These are phyloP conservation scores for Heliangelus exortis DNA, from an alignment of 2,797 vertebrate genomes.

Conservation along the genomic window DNA sequence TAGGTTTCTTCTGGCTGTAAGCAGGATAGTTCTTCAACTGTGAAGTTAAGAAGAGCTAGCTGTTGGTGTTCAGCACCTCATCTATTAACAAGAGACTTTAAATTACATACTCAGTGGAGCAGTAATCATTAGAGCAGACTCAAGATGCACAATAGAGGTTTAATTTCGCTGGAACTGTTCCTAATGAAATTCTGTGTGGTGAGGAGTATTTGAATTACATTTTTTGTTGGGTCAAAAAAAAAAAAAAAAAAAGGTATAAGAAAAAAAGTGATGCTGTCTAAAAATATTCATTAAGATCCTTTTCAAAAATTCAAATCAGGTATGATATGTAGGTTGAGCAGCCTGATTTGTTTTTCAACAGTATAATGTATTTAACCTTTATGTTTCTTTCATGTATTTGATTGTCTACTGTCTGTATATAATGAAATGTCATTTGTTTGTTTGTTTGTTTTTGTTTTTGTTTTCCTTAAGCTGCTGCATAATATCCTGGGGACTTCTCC, in stretches of 20 bases:
- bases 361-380: slow-evolving; percentile 43
- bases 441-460: too few species aligned
- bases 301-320: neutral
- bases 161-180: slow-evolving; percentile 61
- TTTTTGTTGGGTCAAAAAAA: neutral
- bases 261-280: neutral
- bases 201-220: slow-evolving; percentile 35
- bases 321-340: neutral
- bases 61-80: slow-evolving; percentile 36
- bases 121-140: slow-evolving; percentile 54
- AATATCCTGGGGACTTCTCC: slow-evolving; percentile 48
- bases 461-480: neutral
- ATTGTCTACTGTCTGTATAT: slow-evolving; percentile 33
- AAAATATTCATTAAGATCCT: neutral
- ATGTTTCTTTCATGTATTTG: slow-evolving; percentile 42
- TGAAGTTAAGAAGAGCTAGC: slow-evolving; percentile 7
- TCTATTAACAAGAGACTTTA: slow-evolving; percentile 54
- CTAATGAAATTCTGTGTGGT: slow-evolving; percentile 57
- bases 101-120: slow-evolving; percentile 53
- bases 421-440: slow-evolving; percentile 40
- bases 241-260: neutral
- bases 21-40: neutral
- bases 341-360: neutral
- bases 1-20: slow-evolving; percentile 26
- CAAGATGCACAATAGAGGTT: slow-evolving; percentile 53